Evolutionary conservation across 35 echinoderm and acorn worm species (phyloP).

Genomic region (Heliocidaris erythrogramma): DNA sequence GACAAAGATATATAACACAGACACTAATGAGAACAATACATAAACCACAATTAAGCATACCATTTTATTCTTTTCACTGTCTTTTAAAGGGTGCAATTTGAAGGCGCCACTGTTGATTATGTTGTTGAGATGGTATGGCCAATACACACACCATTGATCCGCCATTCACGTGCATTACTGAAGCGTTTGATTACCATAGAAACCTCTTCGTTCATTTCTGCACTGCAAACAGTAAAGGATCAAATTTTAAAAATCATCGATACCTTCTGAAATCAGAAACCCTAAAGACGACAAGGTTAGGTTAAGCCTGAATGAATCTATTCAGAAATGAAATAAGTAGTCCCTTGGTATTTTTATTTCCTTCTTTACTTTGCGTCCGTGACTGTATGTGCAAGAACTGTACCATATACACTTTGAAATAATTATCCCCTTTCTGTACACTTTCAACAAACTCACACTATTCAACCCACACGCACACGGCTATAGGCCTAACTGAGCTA

Average conservation of each 20-base stretch:
- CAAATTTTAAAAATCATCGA: neutral
- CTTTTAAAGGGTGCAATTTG: neutral
- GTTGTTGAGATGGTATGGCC: neutral
- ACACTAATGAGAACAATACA: no score
- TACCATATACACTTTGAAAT: constrained; percentile 4
- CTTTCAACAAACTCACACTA: neutral
- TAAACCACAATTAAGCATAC: no score
- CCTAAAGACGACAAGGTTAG: neutral
- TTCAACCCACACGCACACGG: neutral
- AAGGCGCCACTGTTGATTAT: neutral
- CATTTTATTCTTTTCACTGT: no score
- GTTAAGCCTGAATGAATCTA: neutral
- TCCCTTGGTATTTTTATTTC: neutral
- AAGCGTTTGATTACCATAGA: neutral
- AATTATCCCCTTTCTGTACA: neutral
- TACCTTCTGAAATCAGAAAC: neutral
- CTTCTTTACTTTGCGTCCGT: neutral
- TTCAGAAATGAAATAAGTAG: neutral
- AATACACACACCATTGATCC: neutral
- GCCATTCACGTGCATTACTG: neutral
- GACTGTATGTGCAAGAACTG: neutral
- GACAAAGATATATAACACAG: no score
- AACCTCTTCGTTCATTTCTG: neutral
- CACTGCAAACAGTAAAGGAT: neutral
- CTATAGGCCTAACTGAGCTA: neutral